These are phyloP conservation scores for Enteromius mattozi DNA, from an alignment of 2,797 vertebrate species.

Conservation along the genomic window DNA sequence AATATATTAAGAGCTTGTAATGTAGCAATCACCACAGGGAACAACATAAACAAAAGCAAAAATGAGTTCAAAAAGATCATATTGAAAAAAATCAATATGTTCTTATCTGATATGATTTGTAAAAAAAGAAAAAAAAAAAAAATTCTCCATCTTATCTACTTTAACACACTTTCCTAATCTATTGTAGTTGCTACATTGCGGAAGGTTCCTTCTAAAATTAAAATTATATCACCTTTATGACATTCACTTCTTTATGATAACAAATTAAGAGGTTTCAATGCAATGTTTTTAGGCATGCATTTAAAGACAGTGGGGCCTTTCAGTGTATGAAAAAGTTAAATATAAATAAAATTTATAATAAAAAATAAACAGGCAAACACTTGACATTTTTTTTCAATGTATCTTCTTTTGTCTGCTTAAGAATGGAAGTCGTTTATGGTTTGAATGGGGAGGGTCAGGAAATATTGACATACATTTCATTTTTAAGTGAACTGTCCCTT, in stretches of 20 bases:
- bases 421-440: neutral
- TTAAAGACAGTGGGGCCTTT: neutral
- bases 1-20: slow-evolving; percentile 11
- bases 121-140: neutral
- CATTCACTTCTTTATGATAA: neutral
- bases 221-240: neutral
- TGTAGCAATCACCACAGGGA: slow-evolving; percentile 4
- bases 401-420: neutral
- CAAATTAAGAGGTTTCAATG: neutral
- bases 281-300: neutral
- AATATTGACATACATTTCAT: neutral
- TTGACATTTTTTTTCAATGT: neutral
- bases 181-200: neutral
- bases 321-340: neutral
- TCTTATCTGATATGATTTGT: neutral
- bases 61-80: neutral
- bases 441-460: neutral
- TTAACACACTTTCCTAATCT: neutral
- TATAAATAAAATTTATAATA: too few species aligned
- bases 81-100: neutral
- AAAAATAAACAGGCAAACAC: neutral
- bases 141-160: neutral
- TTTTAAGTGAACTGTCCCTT: neutral
- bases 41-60: neutral
- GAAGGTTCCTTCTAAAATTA: neutral